These are phyloP conservation scores for Mesembrinibis cayennensis DNA, from an alignment of 2,113 vertebrate genomes.

Conservation along the genomic window DNA sequence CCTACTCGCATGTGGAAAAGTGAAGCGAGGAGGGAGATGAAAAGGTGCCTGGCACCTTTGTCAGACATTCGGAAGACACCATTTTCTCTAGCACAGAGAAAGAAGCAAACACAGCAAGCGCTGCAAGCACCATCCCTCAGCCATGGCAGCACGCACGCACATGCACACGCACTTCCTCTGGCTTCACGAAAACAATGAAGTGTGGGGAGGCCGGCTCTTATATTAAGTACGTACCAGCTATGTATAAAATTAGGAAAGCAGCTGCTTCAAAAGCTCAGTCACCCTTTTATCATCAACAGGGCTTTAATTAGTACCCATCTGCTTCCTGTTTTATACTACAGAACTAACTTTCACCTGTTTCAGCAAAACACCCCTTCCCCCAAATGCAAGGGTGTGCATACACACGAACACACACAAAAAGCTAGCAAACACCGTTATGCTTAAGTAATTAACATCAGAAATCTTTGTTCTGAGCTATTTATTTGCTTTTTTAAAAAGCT, in stretches of 20 bases:
- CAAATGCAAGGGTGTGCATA: background rate
- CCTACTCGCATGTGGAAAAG: background rate
- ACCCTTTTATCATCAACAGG: conserved; percentile 72
- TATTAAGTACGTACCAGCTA: conserved; percentile 7
- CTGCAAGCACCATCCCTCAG: background rate
- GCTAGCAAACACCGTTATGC: background rate
- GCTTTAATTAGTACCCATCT: conserved; percentile 81
- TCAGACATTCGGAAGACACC: background rate
- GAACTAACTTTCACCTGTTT: conserved; percentile 75
- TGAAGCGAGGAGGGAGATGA: background rate
- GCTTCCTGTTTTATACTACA: conserved; percentile 77
- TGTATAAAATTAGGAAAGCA: conserved; percentile 74
- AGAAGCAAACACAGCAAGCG: background rate
- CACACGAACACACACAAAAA: background rate
- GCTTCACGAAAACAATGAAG: conserved; percentile 14
- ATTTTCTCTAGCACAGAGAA: background rate
- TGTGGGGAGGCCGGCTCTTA: background rate
- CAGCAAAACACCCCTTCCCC: conserved; percentile 45
- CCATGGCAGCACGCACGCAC: conserved; percentile 21
- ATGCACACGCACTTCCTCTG: conserved; percentile 32
- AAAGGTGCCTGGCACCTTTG: background rate
- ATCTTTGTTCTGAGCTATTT: background rate
- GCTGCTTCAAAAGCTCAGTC: conserved; percentile 72
- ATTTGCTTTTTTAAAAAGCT: background rate
- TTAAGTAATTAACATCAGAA: background rate